Base-by-base conservation (phyloP, 2,888 invertebrate genomes). In the Drosophila longiperda region DNA sequence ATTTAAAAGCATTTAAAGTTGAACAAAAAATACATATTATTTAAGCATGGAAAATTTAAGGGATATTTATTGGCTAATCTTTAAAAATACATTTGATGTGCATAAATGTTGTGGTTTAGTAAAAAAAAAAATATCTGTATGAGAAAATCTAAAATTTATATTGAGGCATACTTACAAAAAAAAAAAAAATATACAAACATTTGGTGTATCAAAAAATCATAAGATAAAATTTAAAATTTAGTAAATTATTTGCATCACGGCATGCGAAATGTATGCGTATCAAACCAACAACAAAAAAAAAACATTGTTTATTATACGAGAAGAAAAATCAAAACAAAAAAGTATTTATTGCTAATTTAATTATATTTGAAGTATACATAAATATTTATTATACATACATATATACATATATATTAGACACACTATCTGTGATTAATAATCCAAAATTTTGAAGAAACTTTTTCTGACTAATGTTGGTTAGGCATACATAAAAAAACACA, bases 401-500 rank as follows among this genome's bases (percentile, higher is more conserved):
- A 87, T 82, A 81, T 71, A 78, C 79, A 87, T 84, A 87, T 87
- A 92, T 90, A 92, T 92, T 92, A 91, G 92, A 93, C 92, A 93
- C 92, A 93, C 93, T 93, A 93, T 93, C 93, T 93, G 93, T 93
- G 93, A 93, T 93, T 93, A 92, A 92, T 93, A 93, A 93, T 93
- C 93, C 93, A 93, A 93, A 93, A 93, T 93, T 93, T 93, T 93
- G 92, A 93, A 92, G 92, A 92, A 78, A 92, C 92, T 92, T 93
- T 93, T 93, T 92, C 92, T 92, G 90, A 92, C 89, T 80, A 83
- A 85, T 87, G 87, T 85, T 85, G 85, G 87, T 82, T 83, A 86
- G 80, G 82, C 84, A 80, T 75, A 80, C 63, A 78, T 74, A 54
- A 78, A 38, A 67, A 67, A 87, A 79, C 69, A 75, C 61, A 77